phyloP scores from a whole-genome alignment of 2,888 invertebrate genomes.

The Zygothrica quintamaculata region DNA sequence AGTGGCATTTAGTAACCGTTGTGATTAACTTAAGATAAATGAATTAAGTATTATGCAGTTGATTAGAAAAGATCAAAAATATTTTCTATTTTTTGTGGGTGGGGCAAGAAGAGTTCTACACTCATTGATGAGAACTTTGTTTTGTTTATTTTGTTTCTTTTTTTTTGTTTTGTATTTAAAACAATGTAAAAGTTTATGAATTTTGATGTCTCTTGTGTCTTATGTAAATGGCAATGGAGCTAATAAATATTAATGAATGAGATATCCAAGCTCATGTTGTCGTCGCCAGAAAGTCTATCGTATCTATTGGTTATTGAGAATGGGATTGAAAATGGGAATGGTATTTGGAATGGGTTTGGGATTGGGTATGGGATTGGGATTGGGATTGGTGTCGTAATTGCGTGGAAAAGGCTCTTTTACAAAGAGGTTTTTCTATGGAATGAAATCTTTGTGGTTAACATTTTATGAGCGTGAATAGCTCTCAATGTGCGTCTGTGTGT shows the following conservation, averaged over 20 bases:
- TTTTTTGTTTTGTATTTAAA: neutral
- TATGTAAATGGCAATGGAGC: conserved; percentile 41
- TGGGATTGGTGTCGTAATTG: conserved; percentile 15
- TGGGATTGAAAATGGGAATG: neutral
- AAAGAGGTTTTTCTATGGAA: conserved; percentile 50
- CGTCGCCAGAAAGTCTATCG: conserved; percentile 68
- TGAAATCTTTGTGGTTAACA: conserved; percentile 45
- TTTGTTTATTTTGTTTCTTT: no score
- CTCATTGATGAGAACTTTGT: conserved; percentile 3
- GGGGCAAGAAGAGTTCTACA: neutral
- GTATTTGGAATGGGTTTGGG: neutral
- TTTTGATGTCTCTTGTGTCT: conserved; percentile 43
- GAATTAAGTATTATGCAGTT: no score
- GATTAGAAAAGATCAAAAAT: no score
- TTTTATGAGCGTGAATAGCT: conserved; percentile 45
- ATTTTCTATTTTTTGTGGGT: no score
- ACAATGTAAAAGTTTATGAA: conserved; percentile 29
- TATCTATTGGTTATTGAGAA: neutral
- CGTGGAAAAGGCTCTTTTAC: no score
- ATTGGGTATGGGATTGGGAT: neutral
- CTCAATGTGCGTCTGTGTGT: conserved; percentile 1
- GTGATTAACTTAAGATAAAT: no score
- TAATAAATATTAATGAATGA: conserved; percentile 60
- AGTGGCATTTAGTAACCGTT: no score
- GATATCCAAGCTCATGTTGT: conserved; percentile 54